Base-by-base conservation (phyloP, 1,140 invertebrate genomes). In the Macrotrachela quadricornifera region DNA sequence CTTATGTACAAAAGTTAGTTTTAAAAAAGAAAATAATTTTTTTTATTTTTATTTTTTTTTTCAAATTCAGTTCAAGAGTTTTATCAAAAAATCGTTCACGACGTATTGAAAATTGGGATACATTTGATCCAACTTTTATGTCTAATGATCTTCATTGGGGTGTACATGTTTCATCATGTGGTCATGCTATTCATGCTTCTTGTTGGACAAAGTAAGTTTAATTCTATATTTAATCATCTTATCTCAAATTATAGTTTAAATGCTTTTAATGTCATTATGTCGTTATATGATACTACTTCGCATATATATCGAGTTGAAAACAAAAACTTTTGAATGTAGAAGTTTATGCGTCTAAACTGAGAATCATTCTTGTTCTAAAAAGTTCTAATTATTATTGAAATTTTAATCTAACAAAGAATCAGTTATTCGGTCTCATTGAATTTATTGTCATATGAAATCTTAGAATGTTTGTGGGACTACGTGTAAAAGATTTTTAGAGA, bases 131-230 rank as follows among this genome's bases (percentile, higher is more conserved):
- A 1, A 62, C 81, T 1, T 79, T 77, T 60, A 70, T 82, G 50
- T 75, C 78, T 1, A 68, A 78, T 11, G 79, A 80, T 58, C 67
- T 90, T 17, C 77, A 77, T 14, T 77, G 78, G 18, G 85, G 82
- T 16, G 78, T 85, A 12, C 80, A 91, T 64, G 81, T 83, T 8
- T 84, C 82, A 57, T 87, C 84, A 14, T 97, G 92, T 72, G 88
- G 91, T 6, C 92, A 99, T 69, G 81, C 87, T 2, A 94, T 99
- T 85, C 92, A 99, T 70, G 79, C 80, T 51, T 72, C 77, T 56
- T 99, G 92, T 70, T 96, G 88, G 84, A 76, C 83, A 60, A 83
- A 82, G 67, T 74, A 59, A 51, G 56, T 59, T 11, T 0, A 17
- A 30, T 30, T 43, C n/a, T 36, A 41, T 38, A 30, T 51, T 30